Conservation (phyloP, 2,113 vertebrate species). For the Regulus satrapa region DNA sequence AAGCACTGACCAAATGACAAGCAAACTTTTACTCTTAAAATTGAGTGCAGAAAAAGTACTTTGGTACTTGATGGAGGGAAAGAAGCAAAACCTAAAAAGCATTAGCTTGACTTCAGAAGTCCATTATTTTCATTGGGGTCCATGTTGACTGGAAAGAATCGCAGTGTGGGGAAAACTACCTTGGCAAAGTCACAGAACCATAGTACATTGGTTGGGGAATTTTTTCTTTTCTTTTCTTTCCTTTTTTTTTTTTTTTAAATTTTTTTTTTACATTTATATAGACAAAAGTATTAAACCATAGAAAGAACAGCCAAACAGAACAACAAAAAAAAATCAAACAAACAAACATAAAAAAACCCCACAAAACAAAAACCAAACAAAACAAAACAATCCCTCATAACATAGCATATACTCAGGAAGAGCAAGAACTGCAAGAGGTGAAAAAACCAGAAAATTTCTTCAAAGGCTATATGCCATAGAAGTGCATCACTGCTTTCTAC, state of each 20-base stretch:
- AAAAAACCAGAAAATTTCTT: background rate
- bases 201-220: background rate
- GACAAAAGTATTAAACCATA: background rate
- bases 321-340: background rate
- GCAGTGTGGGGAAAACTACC: background rate
- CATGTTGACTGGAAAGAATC: background rate
- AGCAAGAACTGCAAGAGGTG: background rate
- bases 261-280: background rate
- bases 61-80: background rate
- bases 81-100: background rate
- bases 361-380: background rate
- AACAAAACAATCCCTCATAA: background rate
- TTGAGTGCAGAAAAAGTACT: background rate
- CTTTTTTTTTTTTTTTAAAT: background rate
- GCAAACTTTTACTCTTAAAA: background rate
- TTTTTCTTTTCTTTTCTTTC: fast-evolving
- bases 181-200: background rate
- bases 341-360: too few species aligned
- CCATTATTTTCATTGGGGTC: background rate
- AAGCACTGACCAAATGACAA: background rate
- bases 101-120: background rate
- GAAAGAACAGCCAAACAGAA: background rate
- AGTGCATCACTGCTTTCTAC: background rate
- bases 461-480: background rate
- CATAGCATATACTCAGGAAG: background rate